Evolutionary conservation across 2,888 invertebrate species (phyloP).

Genomic region (Drosophila suboccidentalis): DNA sequence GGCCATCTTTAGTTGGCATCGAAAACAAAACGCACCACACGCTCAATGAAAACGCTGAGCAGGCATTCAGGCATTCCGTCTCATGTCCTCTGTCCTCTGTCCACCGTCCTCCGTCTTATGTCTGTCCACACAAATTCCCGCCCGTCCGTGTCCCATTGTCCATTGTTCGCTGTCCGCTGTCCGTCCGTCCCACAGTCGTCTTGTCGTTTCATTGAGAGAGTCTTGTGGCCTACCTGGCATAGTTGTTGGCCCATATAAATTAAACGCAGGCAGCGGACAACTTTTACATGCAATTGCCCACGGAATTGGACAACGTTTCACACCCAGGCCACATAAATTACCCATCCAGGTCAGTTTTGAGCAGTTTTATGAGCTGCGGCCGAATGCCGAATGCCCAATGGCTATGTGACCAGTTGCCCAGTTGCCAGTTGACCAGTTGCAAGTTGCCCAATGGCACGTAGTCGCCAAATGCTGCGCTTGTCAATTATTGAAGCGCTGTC

Average conservation of each 20-base stretch:
- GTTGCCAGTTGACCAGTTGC: slow-evolving; percentile 18
- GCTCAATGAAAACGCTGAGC: slow-evolving; percentile 73
- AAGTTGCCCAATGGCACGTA: slow-evolving; percentile 58
- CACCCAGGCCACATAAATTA: slow-evolving; percentile 75
- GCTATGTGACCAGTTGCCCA: slow-evolving; percentile 18
- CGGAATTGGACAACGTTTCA: slow-evolving; percentile 64
- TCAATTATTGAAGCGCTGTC: slow-evolving; percentile 65
- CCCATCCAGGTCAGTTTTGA: slow-evolving; percentile 75
- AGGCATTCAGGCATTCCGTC: slow-evolving; percentile 54
- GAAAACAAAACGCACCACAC: slow-evolving; percentile 47
- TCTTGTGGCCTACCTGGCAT: slow-evolving; percentile 59
- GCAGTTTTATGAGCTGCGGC: slow-evolving; percentile 63
- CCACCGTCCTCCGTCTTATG: not conserved
- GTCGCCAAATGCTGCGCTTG: slow-evolving; percentile 64
- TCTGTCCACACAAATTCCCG: slow-evolving; percentile 1
- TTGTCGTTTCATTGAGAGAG: slow-evolving; percentile 14
- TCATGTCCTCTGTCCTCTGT: not conserved
- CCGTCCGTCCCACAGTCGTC: not conserved
- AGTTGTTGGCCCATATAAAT: slow-evolving; percentile 69
- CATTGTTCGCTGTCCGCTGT: not conserved
- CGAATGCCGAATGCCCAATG: not conserved
- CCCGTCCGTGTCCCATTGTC: not conserved
- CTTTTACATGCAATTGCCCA: slow-evolving; percentile 78
- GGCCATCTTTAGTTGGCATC: slow-evolving; percentile 33
- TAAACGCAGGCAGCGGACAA: slow-evolving; percentile 74